Percentiles rank a stretch among this genome's conserved stretches.
Evolutionary conservation across 2,797 vertebrate species (phyloP).

Genomic region (Cyclopterus lumpus): DNA sequence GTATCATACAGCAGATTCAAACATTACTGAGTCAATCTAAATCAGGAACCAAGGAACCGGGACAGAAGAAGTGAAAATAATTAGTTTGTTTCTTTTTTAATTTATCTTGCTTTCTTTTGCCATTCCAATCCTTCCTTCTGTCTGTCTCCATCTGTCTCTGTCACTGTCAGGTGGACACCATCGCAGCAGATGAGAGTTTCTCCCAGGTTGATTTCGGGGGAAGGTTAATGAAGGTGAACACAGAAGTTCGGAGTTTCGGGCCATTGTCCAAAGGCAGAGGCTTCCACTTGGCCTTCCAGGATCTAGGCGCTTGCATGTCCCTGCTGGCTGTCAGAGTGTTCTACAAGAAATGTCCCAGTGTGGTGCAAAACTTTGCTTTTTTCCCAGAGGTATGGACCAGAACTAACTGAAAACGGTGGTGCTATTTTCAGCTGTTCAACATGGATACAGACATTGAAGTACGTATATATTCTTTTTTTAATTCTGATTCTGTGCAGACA

Average conservation of each 20-base stretch:
- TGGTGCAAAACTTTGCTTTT: constrained; percentile 96
- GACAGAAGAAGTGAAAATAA: neutral
- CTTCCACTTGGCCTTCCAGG: constrained; percentile 98
- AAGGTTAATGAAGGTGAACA: constrained; percentile 98
- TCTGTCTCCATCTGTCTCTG: neutral
- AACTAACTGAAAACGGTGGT: neutral
- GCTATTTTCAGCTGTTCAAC: neutral
- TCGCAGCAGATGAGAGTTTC: constrained; percentile 98
- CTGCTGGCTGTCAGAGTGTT: constrained; percentile 96
- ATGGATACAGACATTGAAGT: neutral
- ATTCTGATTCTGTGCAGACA: constrained; percentile 75
- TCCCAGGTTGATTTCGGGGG: constrained; percentile 99
- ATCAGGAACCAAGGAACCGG: neutral
- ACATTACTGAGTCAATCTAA: neutral
- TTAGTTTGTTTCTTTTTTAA: neutral
- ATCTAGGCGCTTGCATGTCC: constrained; percentile 97
- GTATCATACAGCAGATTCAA: neutral
- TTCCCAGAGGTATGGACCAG: constrained; percentile 87
- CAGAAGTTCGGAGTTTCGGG: constrained; percentile 95
- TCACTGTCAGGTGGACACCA: constrained; percentile 92
- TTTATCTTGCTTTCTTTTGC: neutral
- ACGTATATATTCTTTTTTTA: neutral
- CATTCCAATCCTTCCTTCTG: neutral
- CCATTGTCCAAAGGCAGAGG: constrained; percentile 91
- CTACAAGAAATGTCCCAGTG: constrained; percentile 96